Base-by-base conservation (phyloP, 1,140 invertebrate species). In the Physella acuta region DNA sequence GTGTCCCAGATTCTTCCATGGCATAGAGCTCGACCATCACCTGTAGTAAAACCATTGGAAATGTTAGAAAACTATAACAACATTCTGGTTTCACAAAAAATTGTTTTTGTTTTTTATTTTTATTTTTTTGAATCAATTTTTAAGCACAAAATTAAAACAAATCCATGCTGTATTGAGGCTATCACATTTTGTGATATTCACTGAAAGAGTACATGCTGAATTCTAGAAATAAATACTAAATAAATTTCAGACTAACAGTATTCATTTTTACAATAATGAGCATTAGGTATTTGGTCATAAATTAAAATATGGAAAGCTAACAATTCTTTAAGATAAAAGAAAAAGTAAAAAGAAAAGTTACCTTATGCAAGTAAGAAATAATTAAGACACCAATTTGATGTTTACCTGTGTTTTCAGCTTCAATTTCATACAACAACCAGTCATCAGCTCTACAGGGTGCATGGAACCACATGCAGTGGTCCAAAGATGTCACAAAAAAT, bases 401-500 rank as follows among this genome's bases (percentile, higher is more conserved):
- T 44, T 44, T 36, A 65, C 63, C 63, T 36, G 33, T 53, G 28
- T 65, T 16, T 33, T 65, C 49, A 31, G 51, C 39, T 30, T 75
- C 73, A n/a, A 67, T 52, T 65, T 79, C 78, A 63, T 75, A 79
- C 33, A 81, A 67, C 73, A 81, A 69, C 79, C 79, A 81, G 24
- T 81, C 76, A 56, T 81, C 76, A 3, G 72, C 72, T 24, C 69
- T 63, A 59, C 78, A 78, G 28, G 72, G 60, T 2, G 70, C 72
- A 49, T 81, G 79, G 59, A 79, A 81, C 79, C 79, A 81, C 36
- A 81, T 56, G 36, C 76, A 74, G 63, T 81, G 79, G 49, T 81
- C 78, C 28, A 81, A 58, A 0, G 78, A 79, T 2, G 74, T 68
- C 51, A 76, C 70, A 39, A 76, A 74, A 2, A 71, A 56, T 14